phyloP scores from a whole-genome alignment of 2,797 vertebrate genomes.

The Channa striata region DNA sequence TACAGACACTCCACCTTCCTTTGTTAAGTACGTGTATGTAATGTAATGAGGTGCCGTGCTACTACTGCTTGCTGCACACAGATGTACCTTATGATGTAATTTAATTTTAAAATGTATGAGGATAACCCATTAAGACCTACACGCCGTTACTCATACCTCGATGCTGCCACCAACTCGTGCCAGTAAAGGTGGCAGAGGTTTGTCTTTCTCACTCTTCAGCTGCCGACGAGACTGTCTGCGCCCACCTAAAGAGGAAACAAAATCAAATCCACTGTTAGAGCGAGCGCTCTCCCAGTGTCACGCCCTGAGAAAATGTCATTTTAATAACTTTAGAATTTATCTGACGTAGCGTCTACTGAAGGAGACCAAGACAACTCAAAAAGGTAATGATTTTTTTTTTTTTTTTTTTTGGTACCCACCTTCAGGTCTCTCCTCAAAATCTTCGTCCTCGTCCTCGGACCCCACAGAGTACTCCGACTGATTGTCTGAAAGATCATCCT shows the following conservation, averaged over 20 bases:
- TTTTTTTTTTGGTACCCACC: constrained; percentile 71
- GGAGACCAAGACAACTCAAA: not conserved
- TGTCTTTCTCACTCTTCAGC: constrained; percentile 95
- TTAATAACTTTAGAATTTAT: not conserved
- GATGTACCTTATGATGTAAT: too few relatives aligned
- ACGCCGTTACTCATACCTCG: constrained; percentile 83
- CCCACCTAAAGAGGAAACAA: constrained; percentile 84
- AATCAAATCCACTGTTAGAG: not conserved
- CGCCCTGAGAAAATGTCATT: not conserved
- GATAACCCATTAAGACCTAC: not conserved
- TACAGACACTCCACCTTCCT: too few relatives aligned
- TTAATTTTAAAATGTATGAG: not conserved
- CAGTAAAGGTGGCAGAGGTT: constrained; percentile 94
- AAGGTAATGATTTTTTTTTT: not conserved
- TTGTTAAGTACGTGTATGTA: too few relatives aligned
- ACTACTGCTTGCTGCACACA: too few relatives aligned
- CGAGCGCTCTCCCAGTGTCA: not conserved
- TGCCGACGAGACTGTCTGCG: constrained; percentile 95
- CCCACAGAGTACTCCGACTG: constrained; percentile 99
- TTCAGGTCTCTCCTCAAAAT: constrained; percentile 98
- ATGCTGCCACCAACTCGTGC: constrained; percentile 97
- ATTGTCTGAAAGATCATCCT: constrained; percentile 98
- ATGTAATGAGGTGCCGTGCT: too few relatives aligned
- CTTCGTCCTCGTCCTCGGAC: constrained; percentile 99
- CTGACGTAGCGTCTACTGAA: not conserved